Percentiles rank a stretch among this genome's conserved stretches.
Conservation (phyloP, 2,888 invertebrate species). For the Thymelicus acteon region DNA sequence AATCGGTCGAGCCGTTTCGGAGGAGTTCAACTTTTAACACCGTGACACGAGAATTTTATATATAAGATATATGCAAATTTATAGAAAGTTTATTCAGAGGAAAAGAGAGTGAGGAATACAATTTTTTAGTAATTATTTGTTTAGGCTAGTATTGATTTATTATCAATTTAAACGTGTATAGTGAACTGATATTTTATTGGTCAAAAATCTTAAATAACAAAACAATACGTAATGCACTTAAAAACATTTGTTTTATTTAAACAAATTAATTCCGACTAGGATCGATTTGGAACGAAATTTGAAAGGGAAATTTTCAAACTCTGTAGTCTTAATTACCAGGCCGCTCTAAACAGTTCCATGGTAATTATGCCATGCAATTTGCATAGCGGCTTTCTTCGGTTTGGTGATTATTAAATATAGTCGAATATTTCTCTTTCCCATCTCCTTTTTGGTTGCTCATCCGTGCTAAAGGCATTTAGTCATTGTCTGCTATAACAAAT, state of each 20-base stretch:
- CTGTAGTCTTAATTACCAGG: conserved; percentile 69
- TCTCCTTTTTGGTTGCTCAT: background rate
- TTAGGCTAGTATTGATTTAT: too few relatives aligned
- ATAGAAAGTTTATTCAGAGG: too few relatives aligned
- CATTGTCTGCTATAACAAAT: background rate
- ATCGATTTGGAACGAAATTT: conserved; percentile 58
- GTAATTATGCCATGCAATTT: conserved; percentile 69
- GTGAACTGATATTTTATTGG: too few relatives aligned
- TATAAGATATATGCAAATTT: too few relatives aligned
- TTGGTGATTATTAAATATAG: conserved; percentile 40
- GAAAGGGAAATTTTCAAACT: conserved; percentile 69
- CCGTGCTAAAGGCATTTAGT: background rate
- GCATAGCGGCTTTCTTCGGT: conserved; percentile 55
- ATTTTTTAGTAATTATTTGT: too few relatives aligned
- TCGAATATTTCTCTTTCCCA: conserved; percentile 24
- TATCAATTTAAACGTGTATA: too few relatives aligned
- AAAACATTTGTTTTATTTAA: conserved; percentile 24
- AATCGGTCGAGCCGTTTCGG: too few relatives aligned
- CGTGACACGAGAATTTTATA: too few relatives aligned
- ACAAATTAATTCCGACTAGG: conserved; percentile 19
- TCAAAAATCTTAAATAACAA: background rate
- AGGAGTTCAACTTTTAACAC: too few relatives aligned
- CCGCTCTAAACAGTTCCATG: conserved; percentile 66
- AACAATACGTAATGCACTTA: conserved; percentile 15
- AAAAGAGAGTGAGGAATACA: too few relatives aligned